phyloP scores from a whole-genome alignment of 2,888 invertebrate genomes.

The Andrena flavipes region DNA sequence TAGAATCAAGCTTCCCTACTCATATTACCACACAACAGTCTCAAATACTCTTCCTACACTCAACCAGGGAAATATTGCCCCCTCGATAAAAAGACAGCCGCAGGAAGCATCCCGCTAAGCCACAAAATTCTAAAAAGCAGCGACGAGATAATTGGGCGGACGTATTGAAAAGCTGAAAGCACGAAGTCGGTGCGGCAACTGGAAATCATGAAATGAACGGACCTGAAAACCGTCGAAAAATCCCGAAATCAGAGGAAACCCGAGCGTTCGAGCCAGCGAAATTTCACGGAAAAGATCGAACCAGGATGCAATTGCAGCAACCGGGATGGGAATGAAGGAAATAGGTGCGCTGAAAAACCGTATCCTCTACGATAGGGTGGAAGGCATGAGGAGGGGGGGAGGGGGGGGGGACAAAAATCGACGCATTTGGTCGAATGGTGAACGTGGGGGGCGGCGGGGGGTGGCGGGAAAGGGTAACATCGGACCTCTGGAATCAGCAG shows the following conservation, averaged over 20 bases:
- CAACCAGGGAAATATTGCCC: no score
- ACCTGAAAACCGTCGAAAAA: not conserved
- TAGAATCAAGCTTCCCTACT: no score
- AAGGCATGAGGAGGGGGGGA: not conserved
- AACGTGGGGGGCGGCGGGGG: not conserved
- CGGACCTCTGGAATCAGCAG: slow-evolving; percentile 47
- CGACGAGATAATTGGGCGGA: not conserved
- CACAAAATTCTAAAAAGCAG: not conserved
- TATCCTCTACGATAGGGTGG: not conserved
- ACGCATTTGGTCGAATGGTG: slow-evolving; percentile 30
- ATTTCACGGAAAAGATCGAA: not conserved
- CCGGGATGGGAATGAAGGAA: not conserved
- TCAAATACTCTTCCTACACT: no score
- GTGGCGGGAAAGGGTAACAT: not conserved
- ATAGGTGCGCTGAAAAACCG: slow-evolving; percentile 7
- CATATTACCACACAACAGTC: no score
- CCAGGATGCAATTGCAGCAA: not conserved
- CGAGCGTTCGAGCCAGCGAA: not conserved
- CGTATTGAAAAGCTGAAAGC: not conserved
- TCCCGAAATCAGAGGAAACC: slow-evolving; percentile 1
- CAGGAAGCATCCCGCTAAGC: no score
- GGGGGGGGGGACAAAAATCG: slow-evolving; percentile 22
- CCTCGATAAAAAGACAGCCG: no score
- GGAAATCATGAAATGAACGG: not conserved
- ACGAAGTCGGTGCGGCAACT: not conserved